These are phyloP conservation scores for Halictus ligatus DNA, from an alignment of 2,888 invertebrate genomes.

Conservation along the genomic window DNA sequence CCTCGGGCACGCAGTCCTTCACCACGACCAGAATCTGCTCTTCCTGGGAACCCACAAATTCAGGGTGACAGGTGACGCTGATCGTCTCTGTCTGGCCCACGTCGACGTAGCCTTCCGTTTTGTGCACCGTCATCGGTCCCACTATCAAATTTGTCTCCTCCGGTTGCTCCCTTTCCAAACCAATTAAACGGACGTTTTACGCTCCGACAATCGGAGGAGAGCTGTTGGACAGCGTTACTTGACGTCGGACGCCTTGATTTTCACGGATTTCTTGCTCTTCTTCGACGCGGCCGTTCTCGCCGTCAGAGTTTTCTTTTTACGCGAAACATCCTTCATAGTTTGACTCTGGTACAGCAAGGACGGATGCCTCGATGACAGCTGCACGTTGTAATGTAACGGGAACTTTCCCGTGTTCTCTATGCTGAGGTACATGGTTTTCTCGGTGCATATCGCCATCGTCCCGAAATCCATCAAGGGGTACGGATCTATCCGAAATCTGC, in stretches of 20 bases:
- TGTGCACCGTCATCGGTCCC: constrained; percentile 81
- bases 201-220: background rate
- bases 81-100: constrained; percentile 79
- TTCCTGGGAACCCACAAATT: constrained; percentile 76
- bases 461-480: constrained; percentile 87
- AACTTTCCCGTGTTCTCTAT: constrained; percentile 88
- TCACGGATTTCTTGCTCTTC: constrained; percentile 64
- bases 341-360: constrained; percentile 27
- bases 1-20: constrained; percentile 84
- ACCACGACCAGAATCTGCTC: constrained; percentile 81
- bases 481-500: constrained; percentile 87
- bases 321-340: background rate
- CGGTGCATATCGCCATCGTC: constrained; percentile 85
- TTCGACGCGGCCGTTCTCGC: constrained; percentile 25
- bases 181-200: background rate
- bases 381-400: constrained; percentile 84
- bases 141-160: constrained; percentile 39
- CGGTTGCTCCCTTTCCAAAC: background rate
- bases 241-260: constrained; percentile 31
- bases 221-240: constrained; percentile 36
- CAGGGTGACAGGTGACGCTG: constrained; percentile 81
- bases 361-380: constrained; percentile 3
- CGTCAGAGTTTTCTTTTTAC: constrained; percentile 25
- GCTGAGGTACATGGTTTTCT: constrained; percentile 85
- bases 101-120: constrained; percentile 80